Evolutionary conservation across 2,888 invertebrate genomes (phyloP).

Genomic region (Drosophila nr. medialis): DNA sequence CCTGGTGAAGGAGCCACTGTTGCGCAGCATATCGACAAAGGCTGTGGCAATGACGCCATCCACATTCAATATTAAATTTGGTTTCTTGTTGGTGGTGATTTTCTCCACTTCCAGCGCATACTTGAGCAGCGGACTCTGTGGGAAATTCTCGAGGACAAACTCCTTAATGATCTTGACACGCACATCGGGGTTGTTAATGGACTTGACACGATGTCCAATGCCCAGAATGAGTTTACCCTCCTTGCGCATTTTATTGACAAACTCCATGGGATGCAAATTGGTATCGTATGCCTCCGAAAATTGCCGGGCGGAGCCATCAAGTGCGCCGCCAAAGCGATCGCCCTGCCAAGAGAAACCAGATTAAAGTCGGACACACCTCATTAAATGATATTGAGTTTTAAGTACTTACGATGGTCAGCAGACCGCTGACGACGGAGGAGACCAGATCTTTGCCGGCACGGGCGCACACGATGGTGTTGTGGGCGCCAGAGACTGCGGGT

Average conservation of each 20-base stretch:
- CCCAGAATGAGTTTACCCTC: conserved; percentile 99
- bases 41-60: conserved; percentile 99
- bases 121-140: conserved; percentile 95
- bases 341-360: conserved; percentile 87
- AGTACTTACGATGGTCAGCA: conserved; percentile 95
- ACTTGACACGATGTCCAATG: conserved; percentile 96
- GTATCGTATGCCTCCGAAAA: conserved; percentile 98
- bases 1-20: conserved; percentile 97
- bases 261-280: conserved; percentile 98
- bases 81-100: conserved; percentile 99
- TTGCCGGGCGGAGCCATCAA: conserved; percentile 98
- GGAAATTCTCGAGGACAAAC: conserved; percentile 97
- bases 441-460: conserved; percentile 98
- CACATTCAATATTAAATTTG: conserved; percentile 99
- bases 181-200: conserved; percentile 99
- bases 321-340: conserved; percentile 98
- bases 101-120: conserved; percentile 99
- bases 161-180: conserved; percentile 98
- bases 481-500: conserved; percentile 99
- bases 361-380: background rate
- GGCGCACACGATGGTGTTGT: conserved; percentile 99
- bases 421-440: conserved; percentile 97
- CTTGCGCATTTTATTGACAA: conserved; percentile 98
- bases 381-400: background rate
- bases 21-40: conserved; percentile 97